Conservation (phyloP, 2,888 invertebrate species). For the Limnephilus auricula region DNA sequence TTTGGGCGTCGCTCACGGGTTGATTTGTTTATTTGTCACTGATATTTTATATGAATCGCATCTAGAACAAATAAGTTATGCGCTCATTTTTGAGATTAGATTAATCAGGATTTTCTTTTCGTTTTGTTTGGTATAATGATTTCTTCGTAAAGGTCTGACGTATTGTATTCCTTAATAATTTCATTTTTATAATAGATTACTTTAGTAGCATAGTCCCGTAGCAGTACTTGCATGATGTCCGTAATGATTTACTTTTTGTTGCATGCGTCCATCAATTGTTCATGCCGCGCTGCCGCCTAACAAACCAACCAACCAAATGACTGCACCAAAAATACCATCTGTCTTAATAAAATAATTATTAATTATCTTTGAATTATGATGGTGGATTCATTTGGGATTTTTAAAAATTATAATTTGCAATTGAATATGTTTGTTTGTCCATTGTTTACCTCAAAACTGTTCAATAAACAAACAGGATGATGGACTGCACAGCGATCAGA, state of each 20-base stretch:
- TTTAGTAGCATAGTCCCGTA: constrained; percentile 37
- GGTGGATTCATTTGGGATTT: not conserved
- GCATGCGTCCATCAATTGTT: constrained; percentile 41
- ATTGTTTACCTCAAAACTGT: constrained; percentile 2
- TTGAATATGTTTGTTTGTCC: not conserved
- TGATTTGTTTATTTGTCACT: not conserved
- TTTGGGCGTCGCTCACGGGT: not conserved
- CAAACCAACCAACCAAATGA: not conserved
- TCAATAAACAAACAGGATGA: constrained; percentile 60
- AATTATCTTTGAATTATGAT: constrained; percentile 10
- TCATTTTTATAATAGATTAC: not conserved
- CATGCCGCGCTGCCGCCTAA: constrained; percentile 27
- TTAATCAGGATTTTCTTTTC: not conserved
- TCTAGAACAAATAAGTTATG: not conserved
- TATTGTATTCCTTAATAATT: not conserved
- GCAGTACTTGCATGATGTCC: constrained; percentile 46
- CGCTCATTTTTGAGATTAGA: not conserved
- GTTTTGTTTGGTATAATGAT: not conserved
- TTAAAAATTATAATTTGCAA: constrained; percentile 5
- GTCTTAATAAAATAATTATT: not conserved
- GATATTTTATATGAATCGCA: not conserved
- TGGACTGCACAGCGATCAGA: constrained; percentile 46
- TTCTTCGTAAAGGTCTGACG: not conserved
- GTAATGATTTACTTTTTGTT: constrained; percentile 49
- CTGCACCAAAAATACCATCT: not conserved